A percentile compares a stretch with the other conserved stretches of the same genome.
These are phyloP conservation scores for Bettongia penicillata DNA, from an alignment of 2,113 vertebrate genomes.

Conservation along the genomic window DNA sequence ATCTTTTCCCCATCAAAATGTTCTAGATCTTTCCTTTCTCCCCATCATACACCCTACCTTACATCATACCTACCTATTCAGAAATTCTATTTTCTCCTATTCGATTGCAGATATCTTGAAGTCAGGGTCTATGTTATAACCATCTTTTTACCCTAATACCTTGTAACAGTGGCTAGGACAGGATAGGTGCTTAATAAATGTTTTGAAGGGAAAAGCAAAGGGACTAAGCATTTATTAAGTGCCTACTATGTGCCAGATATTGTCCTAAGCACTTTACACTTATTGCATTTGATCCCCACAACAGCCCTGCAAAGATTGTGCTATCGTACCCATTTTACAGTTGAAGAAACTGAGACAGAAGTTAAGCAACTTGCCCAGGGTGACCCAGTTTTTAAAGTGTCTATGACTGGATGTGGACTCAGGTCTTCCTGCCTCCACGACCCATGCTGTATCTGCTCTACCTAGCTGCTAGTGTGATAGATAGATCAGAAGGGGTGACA, in stretches of 20 bases:
- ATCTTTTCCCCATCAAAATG: background rate
- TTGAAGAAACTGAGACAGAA: background rate
- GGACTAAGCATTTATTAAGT: background rate
- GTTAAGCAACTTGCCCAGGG: too few relatives aligned
- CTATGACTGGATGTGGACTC: background rate
- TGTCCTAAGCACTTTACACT: too few relatives aligned
- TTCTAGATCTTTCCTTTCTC: background rate
- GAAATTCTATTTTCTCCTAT: background rate
- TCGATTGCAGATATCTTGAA: background rate
- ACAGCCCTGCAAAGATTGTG: background rate
- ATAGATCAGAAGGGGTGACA: background rate
- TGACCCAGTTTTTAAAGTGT: too few relatives aligned
- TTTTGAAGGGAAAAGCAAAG: background rate
- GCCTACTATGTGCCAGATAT: background rate
- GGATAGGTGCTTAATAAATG: background rate
- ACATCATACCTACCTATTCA: background rate
- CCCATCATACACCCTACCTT: background rate
- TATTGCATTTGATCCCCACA: background rate
- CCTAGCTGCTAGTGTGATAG: background rate
- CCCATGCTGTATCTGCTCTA: background rate
- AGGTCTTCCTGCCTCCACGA: background rate
- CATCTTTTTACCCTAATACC: background rate
- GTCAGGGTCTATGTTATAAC: background rate
- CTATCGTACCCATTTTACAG: background rate
- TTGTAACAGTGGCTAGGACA: background rate